Evolutionary conservation across 2,888 invertebrate genomes (phyloP).

Genomic region (Drosophila maculinotata): DNA sequence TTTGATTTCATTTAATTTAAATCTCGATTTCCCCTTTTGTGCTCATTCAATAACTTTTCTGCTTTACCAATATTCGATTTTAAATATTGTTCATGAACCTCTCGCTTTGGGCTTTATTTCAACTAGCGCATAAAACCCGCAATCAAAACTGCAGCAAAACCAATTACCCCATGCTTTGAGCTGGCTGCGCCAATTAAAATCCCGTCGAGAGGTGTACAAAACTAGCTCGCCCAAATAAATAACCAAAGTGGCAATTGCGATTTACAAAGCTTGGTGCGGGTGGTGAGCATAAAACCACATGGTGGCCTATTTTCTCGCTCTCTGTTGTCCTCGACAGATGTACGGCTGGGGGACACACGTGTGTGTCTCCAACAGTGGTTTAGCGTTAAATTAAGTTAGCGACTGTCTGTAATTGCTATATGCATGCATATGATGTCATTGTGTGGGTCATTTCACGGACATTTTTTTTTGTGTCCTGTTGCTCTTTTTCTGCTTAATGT

Average conservation of each 20-base stretch:
- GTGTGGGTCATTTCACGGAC: conserved; percentile 12
- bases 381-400: conserved; percentile 21
- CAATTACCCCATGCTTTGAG: conserved; percentile 53
- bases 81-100: conserved; percentile 1
- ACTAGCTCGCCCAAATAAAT: conserved; percentile 32
- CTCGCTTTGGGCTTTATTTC: conserved; percentile 1
- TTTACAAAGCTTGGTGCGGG: conserved; percentile 33
- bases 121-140: conserved; percentile 19
- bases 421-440: conserved; percentile 27
- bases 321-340: not conserved
- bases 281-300: conserved; percentile 38
- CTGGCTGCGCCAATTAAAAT: conserved; percentile 59
- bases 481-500: conserved; percentile 34
- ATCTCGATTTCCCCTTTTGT: too few relatives aligned
- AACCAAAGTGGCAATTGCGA: conserved; percentile 55
- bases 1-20: too few relatives aligned
- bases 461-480: conserved; percentile 14
- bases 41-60: not conserved
- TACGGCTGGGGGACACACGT: conserved; percentile 16
- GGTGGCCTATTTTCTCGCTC: conserved; percentile 46
- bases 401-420: conserved; percentile 55
- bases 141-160: conserved; percentile 47
- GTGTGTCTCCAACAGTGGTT: conserved; percentile 29
- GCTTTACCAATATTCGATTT: not conserved
- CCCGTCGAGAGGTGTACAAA: conserved; percentile 13